phyloP scores from a whole-genome alignment of 2,797 vertebrate species.

The Catostomus latipinnis region DNA sequence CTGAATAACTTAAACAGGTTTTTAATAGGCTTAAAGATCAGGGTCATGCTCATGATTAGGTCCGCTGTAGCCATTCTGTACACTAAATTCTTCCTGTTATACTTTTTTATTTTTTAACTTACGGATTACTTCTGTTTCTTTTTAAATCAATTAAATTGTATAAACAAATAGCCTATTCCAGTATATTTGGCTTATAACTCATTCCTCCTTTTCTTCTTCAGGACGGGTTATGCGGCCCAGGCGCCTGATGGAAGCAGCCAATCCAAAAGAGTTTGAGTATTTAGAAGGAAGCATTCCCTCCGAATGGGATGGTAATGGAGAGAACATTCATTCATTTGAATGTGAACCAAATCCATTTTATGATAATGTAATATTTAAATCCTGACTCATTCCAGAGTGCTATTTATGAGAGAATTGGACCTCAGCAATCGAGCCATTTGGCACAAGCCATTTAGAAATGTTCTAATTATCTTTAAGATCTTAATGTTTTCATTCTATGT shows the following conservation, averaged over 20 bases:
- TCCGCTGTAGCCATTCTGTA: not conserved
- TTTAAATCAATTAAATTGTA: not conserved
- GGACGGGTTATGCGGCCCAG: slow-evolving; percentile 84
- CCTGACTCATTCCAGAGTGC: not conserved
- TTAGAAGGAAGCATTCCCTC: slow-evolving; percentile 84
- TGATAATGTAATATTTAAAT: not conserved
- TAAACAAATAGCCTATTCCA: not conserved
- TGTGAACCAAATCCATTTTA: slow-evolving; percentile 16
- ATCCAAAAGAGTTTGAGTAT: slow-evolving; percentile 82
- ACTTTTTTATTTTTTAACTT: not conserved
- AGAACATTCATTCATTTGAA: not conserved
- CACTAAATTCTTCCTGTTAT: not conserved
- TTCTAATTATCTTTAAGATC: too few relatives aligned
- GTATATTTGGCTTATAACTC: slow-evolving; percentile 28
- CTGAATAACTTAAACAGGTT: not conserved
- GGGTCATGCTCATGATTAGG: too few relatives aligned
- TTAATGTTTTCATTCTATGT: too few relatives aligned
- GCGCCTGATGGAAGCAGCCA: slow-evolving; percentile 83
- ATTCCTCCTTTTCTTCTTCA: slow-evolving; percentile 68
- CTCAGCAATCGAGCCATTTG: too few relatives aligned
- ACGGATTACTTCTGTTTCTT: not conserved
- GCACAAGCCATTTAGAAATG: too few relatives aligned
- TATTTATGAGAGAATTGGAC: too few relatives aligned
- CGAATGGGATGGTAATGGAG: slow-evolving; percentile 93
- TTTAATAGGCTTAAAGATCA: not conserved